Base-by-base conservation (phyloP, 2,888 invertebrate species). In the Patella caerulea region DNA sequence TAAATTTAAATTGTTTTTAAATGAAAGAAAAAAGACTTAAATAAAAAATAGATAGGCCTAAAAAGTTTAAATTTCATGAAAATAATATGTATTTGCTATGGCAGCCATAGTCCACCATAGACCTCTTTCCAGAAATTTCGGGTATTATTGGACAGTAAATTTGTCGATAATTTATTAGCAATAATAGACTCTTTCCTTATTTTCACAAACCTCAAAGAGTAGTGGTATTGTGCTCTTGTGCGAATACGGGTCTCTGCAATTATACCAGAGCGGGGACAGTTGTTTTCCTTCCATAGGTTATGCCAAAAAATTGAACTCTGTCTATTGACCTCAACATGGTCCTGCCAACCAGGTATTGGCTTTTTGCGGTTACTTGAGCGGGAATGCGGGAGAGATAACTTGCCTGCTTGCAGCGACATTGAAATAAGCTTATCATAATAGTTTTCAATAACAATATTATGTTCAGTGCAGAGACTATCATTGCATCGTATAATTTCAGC, bases 221-320 rank as follows among this genome's bases (percentile, higher is more conserved):
- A 65, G 24, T 65, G 65, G n/a, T 65, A 65, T n/a, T 65, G n/a
- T 65, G 65, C 65, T n/a, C 65, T 65, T 17, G 19, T 65, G 65
- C 65, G 65, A 65, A 19, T 65, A 19, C 65, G n/a, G n/a, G 24
- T 65, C 11, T n/a, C n/a, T 17, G 65, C 17, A 15, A 65, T 11
- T 11, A 5, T 11, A 65, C 65, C 65, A 65, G n/a, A 11, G 15
- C 65, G 65, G 11, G 65, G 65, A 65, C 65, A 15, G 17, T 24
- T 24, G 24, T 65, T 65, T 11, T 65, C 65, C 65, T 65, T 65
- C 65, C 65, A 65, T 19, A 65, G n/a, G 9, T 65, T n/a, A 65
- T 65, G 65, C 65, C 15, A 65, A 65, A 65, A 65, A 11, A 65
- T 12, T 19, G 65, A 12, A 7, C 9, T 65, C 11, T 65, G 17